Evolutionary conservation across 2,113 vertebrate genomes (phyloP).

Genomic region (Coptodon bakossiorum): DNA sequence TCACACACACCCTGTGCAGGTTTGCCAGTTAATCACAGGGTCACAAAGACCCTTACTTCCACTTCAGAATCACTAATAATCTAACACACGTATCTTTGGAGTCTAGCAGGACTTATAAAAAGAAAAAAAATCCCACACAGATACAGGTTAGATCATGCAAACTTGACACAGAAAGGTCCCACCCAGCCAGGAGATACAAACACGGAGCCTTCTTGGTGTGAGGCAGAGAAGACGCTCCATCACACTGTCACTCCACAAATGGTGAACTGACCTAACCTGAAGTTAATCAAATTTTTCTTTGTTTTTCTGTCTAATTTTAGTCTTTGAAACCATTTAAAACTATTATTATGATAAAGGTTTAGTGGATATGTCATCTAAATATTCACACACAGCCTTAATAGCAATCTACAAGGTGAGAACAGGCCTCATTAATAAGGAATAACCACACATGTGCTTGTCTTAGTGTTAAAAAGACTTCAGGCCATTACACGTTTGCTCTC

Average conservation of each 20-base stretch:
- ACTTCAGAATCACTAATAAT: neutral
- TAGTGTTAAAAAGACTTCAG: neutral
- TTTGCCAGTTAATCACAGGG: neutral
- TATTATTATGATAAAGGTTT: neutral
- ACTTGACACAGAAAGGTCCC: neutral
- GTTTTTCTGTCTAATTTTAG: neutral
- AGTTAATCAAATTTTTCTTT: neutral
- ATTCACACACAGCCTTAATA: neutral
- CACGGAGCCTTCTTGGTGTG: neutral
- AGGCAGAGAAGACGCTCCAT: neutral
- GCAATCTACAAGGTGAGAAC: neutral
- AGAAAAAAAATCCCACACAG: neutral
- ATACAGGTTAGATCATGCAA: neutral
- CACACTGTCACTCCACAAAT: neutral
- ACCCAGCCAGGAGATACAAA: neutral
- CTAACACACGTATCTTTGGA: neutral
- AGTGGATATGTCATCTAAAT: neutral
- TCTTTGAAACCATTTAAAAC: neutral
- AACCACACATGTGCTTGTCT: neutral
- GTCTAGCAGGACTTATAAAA: neutral
- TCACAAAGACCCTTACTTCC: neutral
- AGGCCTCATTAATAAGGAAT: neutral
- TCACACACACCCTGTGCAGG: neutral
- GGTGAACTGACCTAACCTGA: neutral
- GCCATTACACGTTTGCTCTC: neutral